Base-by-base conservation (phyloP, 2,888 invertebrate genomes). In the Tridacna crocea region DNA sequence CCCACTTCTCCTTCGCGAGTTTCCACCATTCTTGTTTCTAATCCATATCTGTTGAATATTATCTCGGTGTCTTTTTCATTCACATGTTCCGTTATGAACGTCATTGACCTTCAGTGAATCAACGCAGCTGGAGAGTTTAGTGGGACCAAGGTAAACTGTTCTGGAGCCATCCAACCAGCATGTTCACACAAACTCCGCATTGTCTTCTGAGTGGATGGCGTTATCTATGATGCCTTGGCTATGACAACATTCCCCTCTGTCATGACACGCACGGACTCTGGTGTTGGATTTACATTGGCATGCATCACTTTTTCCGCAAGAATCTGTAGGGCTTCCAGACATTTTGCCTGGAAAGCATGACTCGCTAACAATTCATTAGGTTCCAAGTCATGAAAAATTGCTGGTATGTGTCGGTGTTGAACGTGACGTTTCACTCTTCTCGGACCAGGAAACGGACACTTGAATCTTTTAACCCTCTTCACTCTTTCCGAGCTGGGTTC, bases 51-150 rank as follows among this genome's bases (percentile, higher is more conserved):
- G 27, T 63, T 63, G 13, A 26, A 13, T 26, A 26, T 63, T 19
- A 63, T 63, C 63, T 63, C 63, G 13, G 19, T 19, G 63, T 63
- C 63, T 15, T 13, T 12, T 27, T 63, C 27, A 17, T 66, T 27
- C 22, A 66, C n/a, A 46, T 66, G 66, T 36, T 66, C 72, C 26
- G 46, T 48, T 12, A 77, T 61, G n/a, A 72, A 61, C 17, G 70
- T 17, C 68, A 77, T 55, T 4, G 77, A 36, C 58, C 68, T 72
- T 72, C 72, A 77, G 48, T 77, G 77, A 4, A 77, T 60, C 12
- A 77, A 48, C 24, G 58, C 72, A n/a, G 58, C 77, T 26, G 77
- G 77, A 46, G 77, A 77, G 68, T 61, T 77, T 22, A 60, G 19
- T 17, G 77, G 77, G 15, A 48, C 72, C 61, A 77, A n/a, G n/a